Evolutionary conservation across 2,113 vertebrate genomes (phyloP).

Genomic region (Cyphomyrus plagiostoma): DNA sequence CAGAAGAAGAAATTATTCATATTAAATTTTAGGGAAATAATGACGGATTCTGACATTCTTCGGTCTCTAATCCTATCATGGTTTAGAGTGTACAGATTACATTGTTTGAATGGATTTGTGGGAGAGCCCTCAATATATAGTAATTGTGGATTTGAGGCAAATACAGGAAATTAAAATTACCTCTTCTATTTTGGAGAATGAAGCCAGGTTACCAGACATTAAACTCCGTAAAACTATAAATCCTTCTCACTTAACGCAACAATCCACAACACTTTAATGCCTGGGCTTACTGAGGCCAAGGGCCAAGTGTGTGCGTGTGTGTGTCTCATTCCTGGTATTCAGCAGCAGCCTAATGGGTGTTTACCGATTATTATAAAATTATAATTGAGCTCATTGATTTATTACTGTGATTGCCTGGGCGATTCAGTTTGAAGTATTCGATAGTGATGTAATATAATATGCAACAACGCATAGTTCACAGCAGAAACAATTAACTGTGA

Average conservation of each 20-base stretch:
- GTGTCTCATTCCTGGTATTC: no score
- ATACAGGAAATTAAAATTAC: neutral
- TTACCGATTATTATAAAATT: no score
- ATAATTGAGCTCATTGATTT: no score
- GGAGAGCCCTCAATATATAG: neutral
- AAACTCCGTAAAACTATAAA: neutral
- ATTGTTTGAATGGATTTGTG: neutral
- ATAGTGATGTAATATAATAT: no score
- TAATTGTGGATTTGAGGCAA: neutral
- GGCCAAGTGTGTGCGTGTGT: no score
- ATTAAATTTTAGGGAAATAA: neutral
- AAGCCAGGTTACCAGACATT: neutral
- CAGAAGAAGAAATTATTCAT: neutral
- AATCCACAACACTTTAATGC: neutral
- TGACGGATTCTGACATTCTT: neutral
- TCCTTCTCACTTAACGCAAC: neutral
- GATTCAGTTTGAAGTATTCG: no score
- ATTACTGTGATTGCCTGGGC: no score
- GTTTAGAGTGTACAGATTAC: neutral
- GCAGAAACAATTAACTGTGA: no score
- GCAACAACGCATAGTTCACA: no score
- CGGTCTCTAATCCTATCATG: neutral
- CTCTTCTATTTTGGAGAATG: neutral
- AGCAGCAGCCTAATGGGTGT: no score
- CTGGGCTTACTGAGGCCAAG: neutral